Conservation (phyloP, 2,797 vertebrate species). For the Rhabdomys pumilio region DNA sequence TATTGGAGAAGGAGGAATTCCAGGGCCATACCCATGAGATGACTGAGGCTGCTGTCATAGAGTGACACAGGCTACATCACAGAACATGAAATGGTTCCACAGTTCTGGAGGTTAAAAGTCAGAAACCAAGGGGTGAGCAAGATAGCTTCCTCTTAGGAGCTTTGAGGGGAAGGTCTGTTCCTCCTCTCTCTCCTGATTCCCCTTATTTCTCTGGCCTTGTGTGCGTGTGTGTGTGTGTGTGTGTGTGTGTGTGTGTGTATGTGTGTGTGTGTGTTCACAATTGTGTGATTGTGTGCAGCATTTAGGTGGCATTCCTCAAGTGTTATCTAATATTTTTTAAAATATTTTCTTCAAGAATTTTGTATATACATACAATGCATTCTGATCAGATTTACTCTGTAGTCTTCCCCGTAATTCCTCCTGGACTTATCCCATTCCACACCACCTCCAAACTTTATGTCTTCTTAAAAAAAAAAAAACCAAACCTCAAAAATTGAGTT, state of each 20-base stretch:
- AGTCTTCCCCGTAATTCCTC: background rate
- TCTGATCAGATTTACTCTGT: background rate
- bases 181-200: background rate
- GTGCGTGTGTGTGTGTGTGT: background rate
- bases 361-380: background rate
- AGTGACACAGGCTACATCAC: background rate
- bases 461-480: background rate
- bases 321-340: background rate
- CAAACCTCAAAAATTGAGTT: background rate
- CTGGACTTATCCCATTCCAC: background rate
- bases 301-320: background rate
- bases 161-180: background rate
- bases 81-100: background rate
- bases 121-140: background rate
- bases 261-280: background rate
- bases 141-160: background rate
- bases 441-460: background rate
- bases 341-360: background rate
- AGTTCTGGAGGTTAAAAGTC: background rate
- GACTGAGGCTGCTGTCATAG: background rate
- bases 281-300: background rate
- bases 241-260: background rate
- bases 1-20: background rate
- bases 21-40: background rate
- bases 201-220: background rate